phyloP scores from a whole-genome alignment of 2,113 vertebrate genomes.

The Pristiophorus japonicus region DNA sequence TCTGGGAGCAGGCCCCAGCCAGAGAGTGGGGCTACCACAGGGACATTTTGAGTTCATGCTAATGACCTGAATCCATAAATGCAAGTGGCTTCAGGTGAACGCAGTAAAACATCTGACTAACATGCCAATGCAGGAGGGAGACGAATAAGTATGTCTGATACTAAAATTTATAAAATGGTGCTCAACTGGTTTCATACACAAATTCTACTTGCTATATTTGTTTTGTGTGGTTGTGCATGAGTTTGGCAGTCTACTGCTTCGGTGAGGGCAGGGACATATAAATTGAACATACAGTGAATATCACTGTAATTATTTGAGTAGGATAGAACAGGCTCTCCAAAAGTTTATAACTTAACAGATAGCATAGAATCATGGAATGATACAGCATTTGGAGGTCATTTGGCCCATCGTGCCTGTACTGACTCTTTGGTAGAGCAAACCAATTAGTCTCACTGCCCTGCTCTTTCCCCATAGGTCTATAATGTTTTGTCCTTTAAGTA shows the following conservation, averaged over 20 bases:
- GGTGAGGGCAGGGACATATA: neutral
- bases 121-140: neutral
- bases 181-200: neutral
- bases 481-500: too few relatives aligned
- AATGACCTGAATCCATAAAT: neutral
- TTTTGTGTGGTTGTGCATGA: neutral
- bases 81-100: neutral
- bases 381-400: too few relatives aligned
- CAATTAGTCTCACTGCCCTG: too few relatives aligned
- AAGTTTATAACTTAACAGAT: too few relatives aligned
- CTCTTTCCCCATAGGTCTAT: too few relatives aligned
- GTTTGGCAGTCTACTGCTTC: neutral
- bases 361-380: too few relatives aligned
- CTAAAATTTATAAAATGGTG: neutral
- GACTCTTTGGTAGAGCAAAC: too few relatives aligned
- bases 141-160: neutral
- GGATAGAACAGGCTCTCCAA: too few relatives aligned
- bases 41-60: neutral
- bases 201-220: neutral
- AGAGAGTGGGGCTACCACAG: too few relatives aligned
- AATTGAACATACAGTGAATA: neutral
- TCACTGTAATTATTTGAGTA: neutral
- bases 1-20: neutral
- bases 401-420: too few relatives aligned
- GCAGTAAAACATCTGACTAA: neutral